phyloP scores from a whole-genome alignment of 2,113 vertebrate species.

The Platichthys flesus region DNA sequence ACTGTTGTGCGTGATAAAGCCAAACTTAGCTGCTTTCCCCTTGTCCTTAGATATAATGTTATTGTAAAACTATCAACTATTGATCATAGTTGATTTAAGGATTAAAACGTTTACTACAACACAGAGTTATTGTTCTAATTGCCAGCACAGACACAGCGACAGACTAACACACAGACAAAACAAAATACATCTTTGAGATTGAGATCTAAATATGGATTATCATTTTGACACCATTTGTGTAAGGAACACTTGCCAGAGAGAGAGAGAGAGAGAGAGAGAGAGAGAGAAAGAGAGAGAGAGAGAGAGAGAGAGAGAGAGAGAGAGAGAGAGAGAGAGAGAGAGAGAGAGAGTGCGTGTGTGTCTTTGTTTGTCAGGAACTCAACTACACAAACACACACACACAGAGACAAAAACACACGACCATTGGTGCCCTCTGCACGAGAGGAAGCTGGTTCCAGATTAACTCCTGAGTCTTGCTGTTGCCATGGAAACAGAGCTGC shows the following conservation, averaged over 20 bases:
- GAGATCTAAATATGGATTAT: slow-evolving; percentile 39
- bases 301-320: not conserved
- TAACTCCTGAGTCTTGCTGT: slow-evolving; percentile 54
- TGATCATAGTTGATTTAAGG: not conserved
- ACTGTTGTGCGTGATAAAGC: no score
- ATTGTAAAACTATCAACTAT: not conserved
- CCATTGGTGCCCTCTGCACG: slow-evolving; percentile 44
- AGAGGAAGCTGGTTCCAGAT: slow-evolving; percentile 41
- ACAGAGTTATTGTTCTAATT: not conserved
- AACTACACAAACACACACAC: not conserved
- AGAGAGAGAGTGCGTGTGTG: not conserved
- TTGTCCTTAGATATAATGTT: no score
- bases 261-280: not conserved
- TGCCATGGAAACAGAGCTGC: slow-evolving; percentile 78
- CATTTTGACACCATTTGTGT: slow-evolving; percentile 21
- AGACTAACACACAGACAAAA: not conserved
- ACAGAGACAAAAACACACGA: slow-evolving; percentile 26
- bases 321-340: not conserved
- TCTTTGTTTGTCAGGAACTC: not conserved
- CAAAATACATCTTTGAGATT: slow-evolving; percentile 17
- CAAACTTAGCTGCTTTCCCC: no score
- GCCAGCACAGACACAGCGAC: slow-evolving; percentile 5
- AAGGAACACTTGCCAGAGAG: not conserved
- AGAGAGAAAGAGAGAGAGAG: not conserved
- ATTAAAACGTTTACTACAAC: not conserved